phyloP scores from a whole-genome alignment of 1,140 invertebrate species.

The Lepidostoma basale region DNA sequence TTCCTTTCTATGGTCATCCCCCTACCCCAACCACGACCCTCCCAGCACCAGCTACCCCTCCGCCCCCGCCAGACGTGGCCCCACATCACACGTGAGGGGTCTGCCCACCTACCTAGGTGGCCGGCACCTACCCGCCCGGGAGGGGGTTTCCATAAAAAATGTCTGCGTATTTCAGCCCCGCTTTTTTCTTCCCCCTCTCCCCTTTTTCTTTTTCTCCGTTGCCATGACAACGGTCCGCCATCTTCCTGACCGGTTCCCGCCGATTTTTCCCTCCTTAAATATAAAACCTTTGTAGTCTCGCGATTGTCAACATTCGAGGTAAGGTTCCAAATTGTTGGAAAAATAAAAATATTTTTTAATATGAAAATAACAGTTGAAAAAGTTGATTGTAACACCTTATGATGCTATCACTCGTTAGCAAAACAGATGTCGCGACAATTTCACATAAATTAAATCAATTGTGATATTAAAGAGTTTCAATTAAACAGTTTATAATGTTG shows the following conservation, averaged over 20 bases:
- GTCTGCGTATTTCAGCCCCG: constrained; percentile 32
- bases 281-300: constrained; percentile 17
- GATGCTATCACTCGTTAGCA: too few species aligned
- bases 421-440: too few species aligned
- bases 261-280: constrained; percentile 31
- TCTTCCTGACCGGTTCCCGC: constrained; percentile 26
- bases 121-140: neutral
- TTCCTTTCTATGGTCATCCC: too few species aligned
- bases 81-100: neutral
- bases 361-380: neutral
- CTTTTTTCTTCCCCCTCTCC: constrained; percentile 35
- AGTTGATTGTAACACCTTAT: too few species aligned
- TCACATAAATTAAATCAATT: too few species aligned
- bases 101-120: too few species aligned
- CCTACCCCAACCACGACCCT: neutral
- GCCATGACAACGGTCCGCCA: constrained; percentile 33
- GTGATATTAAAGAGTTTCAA: too few species aligned
- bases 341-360: neutral
- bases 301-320: constrained; percentile 13
- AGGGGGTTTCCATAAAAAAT: constrained; percentile 38
- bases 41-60: neutral
- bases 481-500: too few species aligned
- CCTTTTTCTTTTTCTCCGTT: constrained; percentile 29
- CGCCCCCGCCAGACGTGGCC: neutral
- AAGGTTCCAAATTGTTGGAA: neutral